Evolutionary conservation across 2,888 invertebrate genomes (phyloP), one percentile per base, ranked within the genome.

Genomic region (Nomada lathburiana): DNA sequence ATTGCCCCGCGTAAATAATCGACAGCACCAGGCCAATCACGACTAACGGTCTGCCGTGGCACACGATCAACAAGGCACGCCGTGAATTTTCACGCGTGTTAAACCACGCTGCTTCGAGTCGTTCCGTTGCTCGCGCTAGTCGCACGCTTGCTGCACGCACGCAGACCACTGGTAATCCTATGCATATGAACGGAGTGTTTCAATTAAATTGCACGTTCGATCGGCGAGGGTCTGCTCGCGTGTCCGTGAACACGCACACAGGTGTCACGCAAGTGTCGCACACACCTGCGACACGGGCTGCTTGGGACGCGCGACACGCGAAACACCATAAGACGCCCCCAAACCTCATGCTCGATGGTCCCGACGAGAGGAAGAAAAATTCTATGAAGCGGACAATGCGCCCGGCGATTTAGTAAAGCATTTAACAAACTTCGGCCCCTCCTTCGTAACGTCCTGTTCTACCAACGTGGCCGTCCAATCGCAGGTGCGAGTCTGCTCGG

Each of bases 171-270:
- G 65, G 23, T 68, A 59, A 75, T 71, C 80, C 67, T 75, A 71
- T 71, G 82, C 71, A 68, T 71, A 82, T 71, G 71, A 80, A 62
- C 36, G 63, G 50, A 63, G 67, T 75, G 82, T 82, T 82, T 76
- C 82, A 80, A 76, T 82, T 82, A 82, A 80, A 82, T 72, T 72
- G 72, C 76, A 47, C 81, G 65, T 82, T 72, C 69, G 64, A 73
- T 64, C 59, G 76, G 16, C 50, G 53, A 59, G 52, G n/a, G 26
- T 68, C 68, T 10, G 10, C 1, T n/a, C 44, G 57, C 52, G 44
- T 42, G 57, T 72, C 62, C 63, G 57, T 23, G 70, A 79, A 82
- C 74, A 53, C 60, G 44, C 69, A 60, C 65, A 47, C 60, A 60
- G 62, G 18, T 73, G 69, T 73, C 69, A 81, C 78, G 79, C 78